phyloP scores from a whole-genome alignment of 1,140 invertebrate genomes.

The Drosophila azteca region DNA sequence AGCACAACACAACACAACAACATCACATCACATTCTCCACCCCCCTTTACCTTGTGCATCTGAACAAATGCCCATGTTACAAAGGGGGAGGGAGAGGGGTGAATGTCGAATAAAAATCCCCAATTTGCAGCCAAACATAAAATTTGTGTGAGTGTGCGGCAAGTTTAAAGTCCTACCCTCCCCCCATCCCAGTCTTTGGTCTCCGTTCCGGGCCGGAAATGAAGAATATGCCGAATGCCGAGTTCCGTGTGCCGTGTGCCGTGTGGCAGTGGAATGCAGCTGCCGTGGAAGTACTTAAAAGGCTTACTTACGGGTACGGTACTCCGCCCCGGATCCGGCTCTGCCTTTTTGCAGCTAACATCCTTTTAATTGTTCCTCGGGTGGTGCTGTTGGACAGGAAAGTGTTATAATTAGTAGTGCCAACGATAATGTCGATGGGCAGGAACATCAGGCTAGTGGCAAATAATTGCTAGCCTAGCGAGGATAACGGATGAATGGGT shows the following conservation, averaged over 20 bases:
- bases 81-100: no score
- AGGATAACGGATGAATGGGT: no score
- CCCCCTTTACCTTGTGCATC: not conserved
- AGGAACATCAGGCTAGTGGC: no score
- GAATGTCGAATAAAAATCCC: conserved; percentile 65
- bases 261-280: conserved; percentile 7
- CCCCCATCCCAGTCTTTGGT: no score
- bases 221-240: not conserved
- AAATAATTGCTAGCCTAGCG: no score
- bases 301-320: not conserved
- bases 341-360: conserved; percentile 12
- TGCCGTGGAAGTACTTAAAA: conserved; percentile 19
- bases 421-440: no score
- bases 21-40: conserved; percentile 17
- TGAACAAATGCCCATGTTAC: conserved; percentile 39
- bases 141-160: conserved; percentile 39
- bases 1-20: conserved; percentile 8
- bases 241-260: not conserved
- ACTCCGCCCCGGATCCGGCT: not conserved
- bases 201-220: no score
- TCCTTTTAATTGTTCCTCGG: conserved; percentile 48
- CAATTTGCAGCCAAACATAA: conserved; percentile 67
- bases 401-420: conserved; percentile 69
- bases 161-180: conserved; percentile 51
- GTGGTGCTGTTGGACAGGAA: conserved; percentile 14